These are phyloP conservation scores for Thamnaconus septentrionalis DNA, from an alignment of 2,113 vertebrate species.

Conservation along the genomic window DNA sequence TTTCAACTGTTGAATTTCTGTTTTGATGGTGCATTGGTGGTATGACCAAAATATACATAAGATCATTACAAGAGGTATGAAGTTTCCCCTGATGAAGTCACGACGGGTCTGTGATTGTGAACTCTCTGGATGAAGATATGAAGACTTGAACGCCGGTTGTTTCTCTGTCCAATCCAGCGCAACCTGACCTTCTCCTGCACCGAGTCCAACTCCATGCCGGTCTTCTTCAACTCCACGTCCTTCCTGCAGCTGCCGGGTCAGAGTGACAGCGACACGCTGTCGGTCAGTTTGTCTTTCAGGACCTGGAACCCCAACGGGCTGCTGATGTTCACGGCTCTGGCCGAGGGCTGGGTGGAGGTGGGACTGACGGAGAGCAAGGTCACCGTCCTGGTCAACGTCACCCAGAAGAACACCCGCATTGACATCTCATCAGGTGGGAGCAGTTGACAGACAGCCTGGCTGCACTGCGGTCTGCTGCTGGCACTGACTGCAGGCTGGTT, in stretches of 20 bases:
- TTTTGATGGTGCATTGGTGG: too few species aligned
- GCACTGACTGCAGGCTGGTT: background rate
- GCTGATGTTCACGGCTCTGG: slow-evolving; percentile 86
- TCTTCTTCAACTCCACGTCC: slow-evolving; percentile 95
- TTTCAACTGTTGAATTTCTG: too few species aligned
- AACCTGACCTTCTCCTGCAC: slow-evolving; percentile 93
- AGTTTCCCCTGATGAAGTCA: too few species aligned
- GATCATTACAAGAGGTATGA: too few species aligned
- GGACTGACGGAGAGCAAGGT: slow-evolving; percentile 88
- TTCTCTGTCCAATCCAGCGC: slow-evolving; percentile 68
- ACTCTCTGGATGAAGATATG: too few species aligned
- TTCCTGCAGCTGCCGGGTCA: slow-evolving; percentile 88
- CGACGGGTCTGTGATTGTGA: too few species aligned
- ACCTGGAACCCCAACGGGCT: slow-evolving; percentile 94
- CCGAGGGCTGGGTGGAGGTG: slow-evolving; percentile 88
- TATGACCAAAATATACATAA: too few species aligned
- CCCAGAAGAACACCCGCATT: slow-evolving; percentile 85
- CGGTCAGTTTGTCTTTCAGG: slow-evolving; percentile 89
- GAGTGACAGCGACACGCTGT: slow-evolving; percentile 83
- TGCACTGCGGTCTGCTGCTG: background rate
- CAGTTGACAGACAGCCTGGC: too few species aligned
- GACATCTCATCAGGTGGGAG: slow-evolving; percentile 90
- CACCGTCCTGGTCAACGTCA: slow-evolving; percentile 84
- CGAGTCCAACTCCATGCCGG: slow-evolving; percentile 86
- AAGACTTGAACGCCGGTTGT: background rate